Evolutionary conservation across 2,888 invertebrate genomes (phyloP).

Genomic region (Hedychridium roseum): DNA sequence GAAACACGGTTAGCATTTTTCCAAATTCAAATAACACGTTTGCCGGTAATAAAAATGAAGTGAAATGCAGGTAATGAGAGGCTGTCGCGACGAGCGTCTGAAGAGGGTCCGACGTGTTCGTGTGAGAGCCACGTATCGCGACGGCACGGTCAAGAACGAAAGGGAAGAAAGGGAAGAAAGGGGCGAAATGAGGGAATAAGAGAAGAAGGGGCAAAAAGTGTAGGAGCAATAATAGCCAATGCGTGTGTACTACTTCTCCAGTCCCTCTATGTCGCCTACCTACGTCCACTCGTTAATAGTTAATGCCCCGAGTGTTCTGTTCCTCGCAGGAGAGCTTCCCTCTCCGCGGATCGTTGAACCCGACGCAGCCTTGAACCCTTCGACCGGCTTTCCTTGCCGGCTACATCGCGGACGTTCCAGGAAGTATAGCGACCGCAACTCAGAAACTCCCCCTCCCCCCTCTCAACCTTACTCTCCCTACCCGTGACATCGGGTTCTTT

Average conservation of each 20-base stretch:
- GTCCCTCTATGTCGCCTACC: conserved; percentile 24
- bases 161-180: background rate
- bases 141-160: background rate
- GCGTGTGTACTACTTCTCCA: conserved; percentile 21
- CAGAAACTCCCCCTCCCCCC: conserved; percentile 21
- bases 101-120: too few species aligned
- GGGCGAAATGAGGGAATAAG: background rate
- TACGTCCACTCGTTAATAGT: conserved; percentile 28
- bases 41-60: too few species aligned
- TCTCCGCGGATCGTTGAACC: conserved; percentile 39
- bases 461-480: too few species aligned
- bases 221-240: conserved; percentile 6
- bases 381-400: conserved; percentile 43
- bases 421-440: conserved; percentile 40
- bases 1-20: too few species aligned
- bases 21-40: too few species aligned
- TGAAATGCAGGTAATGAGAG: too few species aligned
- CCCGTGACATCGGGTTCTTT: too few species aligned
- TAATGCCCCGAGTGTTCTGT: conserved; percentile 24
- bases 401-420: conserved; percentile 40
- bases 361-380: conserved; percentile 42
- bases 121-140: too few species aligned
- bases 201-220: background rate
- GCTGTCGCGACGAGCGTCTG: too few species aligned
- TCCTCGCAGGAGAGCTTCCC: conserved; percentile 23